Evolutionary conservation across 1,140 invertebrate genomes (phyloP).

Genomic region (Bombus soroeensis): DNA sequence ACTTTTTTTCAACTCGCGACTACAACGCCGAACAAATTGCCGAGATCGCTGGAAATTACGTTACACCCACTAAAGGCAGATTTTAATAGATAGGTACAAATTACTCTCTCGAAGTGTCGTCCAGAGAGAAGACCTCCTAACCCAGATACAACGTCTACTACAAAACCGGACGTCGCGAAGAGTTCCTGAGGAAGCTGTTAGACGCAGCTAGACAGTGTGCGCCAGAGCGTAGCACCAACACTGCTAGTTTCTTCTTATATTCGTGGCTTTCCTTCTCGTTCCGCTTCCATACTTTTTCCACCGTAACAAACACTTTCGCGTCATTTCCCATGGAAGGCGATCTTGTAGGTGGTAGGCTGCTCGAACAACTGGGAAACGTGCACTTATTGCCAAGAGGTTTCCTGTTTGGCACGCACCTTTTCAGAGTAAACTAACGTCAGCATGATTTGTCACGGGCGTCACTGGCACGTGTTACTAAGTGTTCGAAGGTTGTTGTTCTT

Average conservation of each 20-base stretch:
- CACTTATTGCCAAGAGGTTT: conserved; percentile 31
- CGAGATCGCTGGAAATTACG: conserved; percentile 19
- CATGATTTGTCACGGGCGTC: neutral
- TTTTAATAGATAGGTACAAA: conserved; percentile 27
- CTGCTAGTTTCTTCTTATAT: neutral
- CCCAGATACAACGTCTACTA: conserved; percentile 38
- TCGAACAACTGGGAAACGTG: conserved; percentile 23
- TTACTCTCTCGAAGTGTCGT: neutral
- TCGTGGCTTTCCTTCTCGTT: neutral
- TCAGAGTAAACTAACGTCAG: neutral
- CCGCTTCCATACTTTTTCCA: conserved; percentile 7
- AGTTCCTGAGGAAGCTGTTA: neutral
- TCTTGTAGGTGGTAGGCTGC: conserved; percentile 3
- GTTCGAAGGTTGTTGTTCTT: neutral
- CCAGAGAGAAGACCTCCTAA: conserved; percentile 41
- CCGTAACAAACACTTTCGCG: conserved; percentile 47
- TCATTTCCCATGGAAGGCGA: conserved; percentile 22
- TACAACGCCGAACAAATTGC: conserved; percentile 16
- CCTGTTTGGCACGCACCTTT: conserved; percentile 7
- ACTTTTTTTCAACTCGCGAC: neutral
- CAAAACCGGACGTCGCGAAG: conserved; percentile 17
- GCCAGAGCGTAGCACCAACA: conserved; percentile 1
- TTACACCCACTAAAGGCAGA: conserved; percentile 20
- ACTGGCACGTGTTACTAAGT: conserved; percentile 9
- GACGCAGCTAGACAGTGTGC: neutral